A percentile compares a stretch with the other conserved stretches of the same genome.
Evolutionary conservation across 2,113 vertebrate genomes (phyloP).

Genomic region (Centropristis striata): DNA sequence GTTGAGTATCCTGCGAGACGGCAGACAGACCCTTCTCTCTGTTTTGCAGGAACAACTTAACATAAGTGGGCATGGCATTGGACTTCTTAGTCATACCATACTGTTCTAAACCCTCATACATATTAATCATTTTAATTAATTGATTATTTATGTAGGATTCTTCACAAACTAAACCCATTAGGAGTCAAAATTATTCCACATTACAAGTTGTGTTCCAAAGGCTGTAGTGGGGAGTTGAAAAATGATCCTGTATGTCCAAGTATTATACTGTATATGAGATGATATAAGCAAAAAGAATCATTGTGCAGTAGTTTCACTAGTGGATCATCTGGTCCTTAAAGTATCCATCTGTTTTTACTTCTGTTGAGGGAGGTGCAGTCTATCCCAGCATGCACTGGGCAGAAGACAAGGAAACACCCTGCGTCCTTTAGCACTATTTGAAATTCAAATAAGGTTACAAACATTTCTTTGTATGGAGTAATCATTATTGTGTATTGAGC

Average conservation of each 20-base stretch:
- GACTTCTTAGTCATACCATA: too few species aligned
- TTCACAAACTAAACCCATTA: neutral
- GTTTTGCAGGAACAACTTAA: too few species aligned
- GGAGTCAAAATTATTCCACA: neutral
- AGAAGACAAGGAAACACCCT: neutral
- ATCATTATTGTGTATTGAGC: neutral
- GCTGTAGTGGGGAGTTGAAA: neutral
- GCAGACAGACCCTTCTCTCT: too few species aligned
- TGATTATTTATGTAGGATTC: too few species aligned
- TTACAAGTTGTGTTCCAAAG: neutral
- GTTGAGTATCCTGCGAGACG: too few species aligned
- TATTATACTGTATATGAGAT: neutral
- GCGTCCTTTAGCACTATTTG: slow-evolving; percentile 12
- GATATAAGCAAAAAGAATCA: neutral
- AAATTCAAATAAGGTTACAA: slow-evolving; percentile 22
- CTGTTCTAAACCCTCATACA: too few species aligned
- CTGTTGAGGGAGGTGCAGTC: neutral
- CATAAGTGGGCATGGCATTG: too few species aligned
- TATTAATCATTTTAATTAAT: too few species aligned
- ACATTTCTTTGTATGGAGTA: neutral
- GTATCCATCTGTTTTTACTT: neutral
- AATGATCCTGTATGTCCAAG: neutral
- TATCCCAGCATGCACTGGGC: slow-evolving; percentile 36
- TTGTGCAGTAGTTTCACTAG: neutral
- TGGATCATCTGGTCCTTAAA: neutral